A percentile compares a stretch with the other conserved stretches of the same genome.
Conservation (phyloP, 2,888 invertebrate species). For the Teleogryllus oceanicus region DNA sequence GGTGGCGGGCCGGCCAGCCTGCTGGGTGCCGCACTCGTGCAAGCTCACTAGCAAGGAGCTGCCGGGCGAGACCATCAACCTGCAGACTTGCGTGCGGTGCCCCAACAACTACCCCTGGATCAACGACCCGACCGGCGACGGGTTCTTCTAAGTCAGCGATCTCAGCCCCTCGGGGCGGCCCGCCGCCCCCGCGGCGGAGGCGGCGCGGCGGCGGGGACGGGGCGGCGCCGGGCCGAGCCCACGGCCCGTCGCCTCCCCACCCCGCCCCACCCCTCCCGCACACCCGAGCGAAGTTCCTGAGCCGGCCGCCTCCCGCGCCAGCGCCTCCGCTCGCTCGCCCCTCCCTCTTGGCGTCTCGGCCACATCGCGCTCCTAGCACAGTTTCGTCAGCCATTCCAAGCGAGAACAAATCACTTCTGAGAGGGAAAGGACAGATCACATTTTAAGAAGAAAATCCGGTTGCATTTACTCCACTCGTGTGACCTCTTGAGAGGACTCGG, state of each 20-base stretch:
- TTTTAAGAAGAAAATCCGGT: not conserved
- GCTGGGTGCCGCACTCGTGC: conserved; percentile 87
- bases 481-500: not conserved
- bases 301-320: conserved; percentile 6
- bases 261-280: not conserved
- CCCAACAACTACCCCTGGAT: conserved; percentile 94
- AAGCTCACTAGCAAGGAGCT: conserved; percentile 89
- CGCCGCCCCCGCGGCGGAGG: not conserved
- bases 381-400: not conserved
- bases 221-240: not conserved
- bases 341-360: not conserved
- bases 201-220: conserved; percentile 1
- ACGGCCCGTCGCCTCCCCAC: not conserved
- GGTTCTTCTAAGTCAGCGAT: conserved; percentile 71
- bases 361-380: not conserved
- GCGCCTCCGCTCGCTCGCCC: not conserved
- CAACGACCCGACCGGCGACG: conserved; percentile 86
- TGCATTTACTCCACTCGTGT: not conserved
- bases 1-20: conserved; percentile 77
- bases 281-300: not conserved
- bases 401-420: not conserved
- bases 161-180: conserved; percentile 27
- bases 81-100: conserved; percentile 89
- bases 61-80: conserved; percentile 89
- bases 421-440: not conserved